A percentile compares a stretch with the other conserved stretches of the same genome.
phyloP scores from a whole-genome alignment of 2,113 vertebrate species.

The Cichladusa arquata region DNA sequence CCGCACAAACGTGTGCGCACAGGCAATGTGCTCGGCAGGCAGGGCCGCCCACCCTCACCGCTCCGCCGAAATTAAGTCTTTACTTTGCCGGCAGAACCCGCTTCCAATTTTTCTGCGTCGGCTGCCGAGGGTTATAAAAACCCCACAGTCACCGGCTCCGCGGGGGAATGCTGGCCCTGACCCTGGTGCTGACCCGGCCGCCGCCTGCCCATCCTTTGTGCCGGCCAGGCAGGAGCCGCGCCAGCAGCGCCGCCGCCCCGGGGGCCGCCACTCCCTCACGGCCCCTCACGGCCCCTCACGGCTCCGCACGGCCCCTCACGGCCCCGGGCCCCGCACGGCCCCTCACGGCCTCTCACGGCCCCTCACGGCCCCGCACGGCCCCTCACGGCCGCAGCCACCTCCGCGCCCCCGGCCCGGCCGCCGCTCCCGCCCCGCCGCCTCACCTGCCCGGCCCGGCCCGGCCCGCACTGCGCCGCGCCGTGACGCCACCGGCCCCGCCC shows the following conservation, averaged over 20 bases:
- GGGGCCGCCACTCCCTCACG: not conserved
- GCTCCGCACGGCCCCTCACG: not conserved
- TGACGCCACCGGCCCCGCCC: not conserved
- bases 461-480: not conserved
- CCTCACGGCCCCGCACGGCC: not conserved
- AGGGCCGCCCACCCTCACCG: rapidly evolving
- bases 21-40: not conserved
- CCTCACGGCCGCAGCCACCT: not conserved
- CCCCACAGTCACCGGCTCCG: rapidly evolving
- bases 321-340: not conserved
- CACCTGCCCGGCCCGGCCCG: not conserved
- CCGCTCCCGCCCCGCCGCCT: no score
- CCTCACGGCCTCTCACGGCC: not conserved
- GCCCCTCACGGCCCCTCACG: not conserved
- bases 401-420: no score
- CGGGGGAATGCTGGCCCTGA: not conserved
- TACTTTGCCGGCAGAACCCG: rapidly evolving
- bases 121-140: not conserved
- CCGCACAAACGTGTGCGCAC: rapidly evolving
- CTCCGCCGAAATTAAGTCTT: rapidly evolving
- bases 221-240: not conserved
- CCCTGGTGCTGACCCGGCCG: not conserved
- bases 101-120: not conserved
- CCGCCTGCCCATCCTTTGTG: not conserved
- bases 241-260: not conserved